These are phyloP conservation scores for Punctoribates punctum DNA, from an alignment of 2,888 invertebrate genomes.

Conservation along the genomic window DNA sequence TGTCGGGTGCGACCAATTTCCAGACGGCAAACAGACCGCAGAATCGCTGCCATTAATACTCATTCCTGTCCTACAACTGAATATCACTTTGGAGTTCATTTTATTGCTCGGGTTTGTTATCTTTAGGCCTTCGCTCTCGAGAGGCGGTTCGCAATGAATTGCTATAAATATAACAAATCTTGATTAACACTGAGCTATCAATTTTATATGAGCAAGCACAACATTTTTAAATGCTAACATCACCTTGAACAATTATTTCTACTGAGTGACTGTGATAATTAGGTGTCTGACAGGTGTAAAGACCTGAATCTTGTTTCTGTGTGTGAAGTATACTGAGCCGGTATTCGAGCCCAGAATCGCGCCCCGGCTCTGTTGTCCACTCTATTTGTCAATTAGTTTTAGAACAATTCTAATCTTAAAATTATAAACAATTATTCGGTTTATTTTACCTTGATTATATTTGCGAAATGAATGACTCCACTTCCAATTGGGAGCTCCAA, in stretches of 20 bases:
- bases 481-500: conserved; percentile 81
- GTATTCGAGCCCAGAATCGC: conserved; percentile 74
- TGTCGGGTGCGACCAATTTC: conserved; percentile 77
- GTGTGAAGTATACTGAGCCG: conserved; percentile 76
- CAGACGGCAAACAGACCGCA: conserved; percentile 72
- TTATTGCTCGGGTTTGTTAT: conserved; percentile 68
- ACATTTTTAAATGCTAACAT: conserved; percentile 38
- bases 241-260: conserved; percentile 73
- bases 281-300: conserved; percentile 79
- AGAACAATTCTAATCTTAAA: background rate
- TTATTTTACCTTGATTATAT: conserved; percentile 62
- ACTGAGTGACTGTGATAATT: conserved; percentile 72
- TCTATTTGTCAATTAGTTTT: conserved; percentile 51
- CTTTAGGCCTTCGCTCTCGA: conserved; percentile 68
- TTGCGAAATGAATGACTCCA: conserved; percentile 56
- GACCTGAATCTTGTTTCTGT: conserved; percentile 74
- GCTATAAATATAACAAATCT: conserved; percentile 54
- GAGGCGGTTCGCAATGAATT: conserved; percentile 73
- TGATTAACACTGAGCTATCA: background rate
- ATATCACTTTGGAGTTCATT: conserved; percentile 68
- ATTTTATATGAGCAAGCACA: background rate
- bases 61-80: conserved; percentile 75
- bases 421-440: background rate
- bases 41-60: conserved; percentile 71
- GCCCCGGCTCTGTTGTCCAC: conserved; percentile 74